phyloP scores from a whole-genome alignment of 2,888 invertebrate species.

The Philhelius pedissequus region DNA sequence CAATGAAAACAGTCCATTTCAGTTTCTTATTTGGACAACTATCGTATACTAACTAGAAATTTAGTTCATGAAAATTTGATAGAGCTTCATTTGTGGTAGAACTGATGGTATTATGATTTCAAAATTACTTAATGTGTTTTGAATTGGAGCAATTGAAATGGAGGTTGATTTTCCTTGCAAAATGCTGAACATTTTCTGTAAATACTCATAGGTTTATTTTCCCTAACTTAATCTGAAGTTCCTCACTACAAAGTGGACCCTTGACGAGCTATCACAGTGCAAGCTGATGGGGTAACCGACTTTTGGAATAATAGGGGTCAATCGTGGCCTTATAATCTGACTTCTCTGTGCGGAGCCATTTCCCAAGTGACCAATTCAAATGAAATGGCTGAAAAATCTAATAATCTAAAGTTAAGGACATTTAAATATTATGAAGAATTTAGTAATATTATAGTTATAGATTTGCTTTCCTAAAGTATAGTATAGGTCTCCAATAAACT shows the following conservation, averaged over 20 bases:
- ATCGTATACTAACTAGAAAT: background rate
- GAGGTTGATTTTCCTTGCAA: background rate
- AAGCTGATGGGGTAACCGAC: no score
- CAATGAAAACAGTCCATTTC: constrained; percentile 13
- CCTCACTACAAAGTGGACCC: background rate
- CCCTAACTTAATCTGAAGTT: background rate
- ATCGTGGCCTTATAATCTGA: no score
- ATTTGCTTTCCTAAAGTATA: no score
- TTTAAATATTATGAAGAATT: no score
- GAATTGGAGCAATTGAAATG: background rate
- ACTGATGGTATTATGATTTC: background rate
- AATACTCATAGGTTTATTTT: background rate
- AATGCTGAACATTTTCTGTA: background rate
- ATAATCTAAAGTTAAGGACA: no score
- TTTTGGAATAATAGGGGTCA: no score
- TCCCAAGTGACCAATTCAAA: no score
- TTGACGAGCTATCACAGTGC: no score
- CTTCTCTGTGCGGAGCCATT: no score
- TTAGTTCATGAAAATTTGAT: background rate
- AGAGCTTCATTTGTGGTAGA: background rate
- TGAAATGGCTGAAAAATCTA: no score
- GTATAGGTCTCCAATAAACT: no score
- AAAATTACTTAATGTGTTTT: background rate
- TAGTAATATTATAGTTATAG: no score
- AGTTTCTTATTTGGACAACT: background rate